These are phyloP conservation scores for Drosophila kikkawai DNA, from an alignment of 1,140 invertebrate species.

Conservation along the genomic window DNA sequence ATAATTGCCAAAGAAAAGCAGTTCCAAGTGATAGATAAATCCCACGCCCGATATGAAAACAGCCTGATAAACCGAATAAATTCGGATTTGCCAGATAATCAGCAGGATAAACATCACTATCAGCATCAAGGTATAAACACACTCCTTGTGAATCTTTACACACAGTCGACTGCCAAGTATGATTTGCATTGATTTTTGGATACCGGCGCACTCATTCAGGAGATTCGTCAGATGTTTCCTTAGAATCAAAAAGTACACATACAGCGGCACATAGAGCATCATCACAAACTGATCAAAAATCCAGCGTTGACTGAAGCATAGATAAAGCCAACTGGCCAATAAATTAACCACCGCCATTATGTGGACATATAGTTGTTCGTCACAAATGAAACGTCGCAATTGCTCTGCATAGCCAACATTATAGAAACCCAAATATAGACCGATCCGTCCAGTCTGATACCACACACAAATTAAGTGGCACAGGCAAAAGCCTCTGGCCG, in stretches of 20 bases:
- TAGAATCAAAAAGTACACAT: conserved; percentile 53
- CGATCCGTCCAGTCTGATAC: conserved; percentile 34
- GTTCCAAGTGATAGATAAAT: conserved; percentile 51
- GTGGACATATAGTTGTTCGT: conserved; percentile 63
- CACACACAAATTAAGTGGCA: conserved; percentile 62
- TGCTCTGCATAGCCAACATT: conserved; percentile 44
- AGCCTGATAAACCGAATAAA: conserved; percentile 57
- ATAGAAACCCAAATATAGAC: conserved; percentile 62
- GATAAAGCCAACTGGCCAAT: conserved; percentile 32
- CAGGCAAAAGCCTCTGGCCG: conserved; percentile 57
- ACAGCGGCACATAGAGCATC: conserved; percentile 51
- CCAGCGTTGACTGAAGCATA: conserved; percentile 55
- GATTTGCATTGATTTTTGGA: conserved; percentile 31
- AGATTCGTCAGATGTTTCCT: conserved; percentile 42
- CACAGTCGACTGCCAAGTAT: conserved; percentile 46
- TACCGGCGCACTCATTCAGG: conserved; percentile 38
- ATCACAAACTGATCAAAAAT: conserved; percentile 49
- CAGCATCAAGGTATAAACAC: conserved; percentile 36
- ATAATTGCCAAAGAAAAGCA: conserved; percentile 64
- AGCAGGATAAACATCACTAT: conserved; percentile 27
- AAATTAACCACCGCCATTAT: conserved; percentile 38
- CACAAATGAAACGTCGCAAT: conserved; percentile 22
- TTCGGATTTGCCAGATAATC: conserved; percentile 42
- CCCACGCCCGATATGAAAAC: conserved; percentile 50
- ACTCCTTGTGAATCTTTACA: conserved; percentile 40